Base-by-base conservation (phyloP, 1,140 invertebrate genomes). In the Nasonia longicornis region DNA sequence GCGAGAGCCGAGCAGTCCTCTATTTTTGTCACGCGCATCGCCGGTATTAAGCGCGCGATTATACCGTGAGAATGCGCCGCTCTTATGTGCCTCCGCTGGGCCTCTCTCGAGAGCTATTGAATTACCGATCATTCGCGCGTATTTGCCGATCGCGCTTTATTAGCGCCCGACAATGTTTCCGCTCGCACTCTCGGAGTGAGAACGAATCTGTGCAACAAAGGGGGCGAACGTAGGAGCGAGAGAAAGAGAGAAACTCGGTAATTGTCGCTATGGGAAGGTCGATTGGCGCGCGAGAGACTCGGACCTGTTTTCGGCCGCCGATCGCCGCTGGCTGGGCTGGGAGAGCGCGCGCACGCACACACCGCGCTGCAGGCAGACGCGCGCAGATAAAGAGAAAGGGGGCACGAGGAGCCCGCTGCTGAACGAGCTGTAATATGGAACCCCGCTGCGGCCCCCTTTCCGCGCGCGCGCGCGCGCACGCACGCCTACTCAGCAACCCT, bases 401-500 rank as follows among this genome's bases (percentile, higher is more conserved):
- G 86, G 85, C 86, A 88, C 83, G 82, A 90, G 88, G 87, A 89
- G 83, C 89, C 89, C 87, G 89, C 89, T 90, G 89, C 89, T 90
- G 90, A 90, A 90, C 90, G 89, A 90, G 89, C 89, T 89, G 89
- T 90, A 90, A 90, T 90, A 89, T 83, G 88, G 88, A 89, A 87
- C 88, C 89, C 89, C 86, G 89, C 89, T 90, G 52, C 20, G 89
- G 83, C 87, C 84, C 86, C 84, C 67, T 73, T 80, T 80, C 72
- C 26, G 73, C 79, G 67, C 79, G 12, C 26, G 26, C 26, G 26
- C 26, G 0, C 26, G 26, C 20, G 52, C 58, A 63, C 58, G 14
- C n/a, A 11, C 38, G 38, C 8, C 38, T 42, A 42, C 10, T 42
- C 11, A 29, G 64, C 38, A 76, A 76, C 16, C 58, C 58, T 29